A percentile compares a stretch with the other conserved stretches of the same genome.
Conservation (phyloP, 2,888 invertebrate genomes). For the Cantharis nigra region DNA sequence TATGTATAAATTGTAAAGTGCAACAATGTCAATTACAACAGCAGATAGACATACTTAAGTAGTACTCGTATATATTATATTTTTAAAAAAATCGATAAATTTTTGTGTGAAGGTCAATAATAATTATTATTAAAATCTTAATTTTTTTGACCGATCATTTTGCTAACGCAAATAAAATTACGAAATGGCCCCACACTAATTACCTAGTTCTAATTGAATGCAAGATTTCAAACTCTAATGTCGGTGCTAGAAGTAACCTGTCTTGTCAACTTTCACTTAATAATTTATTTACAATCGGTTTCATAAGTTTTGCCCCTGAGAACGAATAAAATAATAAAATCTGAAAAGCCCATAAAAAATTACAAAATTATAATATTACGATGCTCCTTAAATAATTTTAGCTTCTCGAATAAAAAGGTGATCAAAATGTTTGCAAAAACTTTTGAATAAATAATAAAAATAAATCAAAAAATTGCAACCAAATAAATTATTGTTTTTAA, state of each 20-base stretch:
- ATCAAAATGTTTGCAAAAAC: background rate
- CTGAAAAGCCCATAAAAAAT: background rate
- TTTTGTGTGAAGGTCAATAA: background rate
- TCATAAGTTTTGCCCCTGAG: background rate
- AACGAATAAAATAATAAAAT: background rate
- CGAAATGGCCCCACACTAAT: background rate
- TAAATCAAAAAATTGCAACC: background rate
- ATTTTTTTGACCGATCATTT: background rate
- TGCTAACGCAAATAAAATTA: background rate
- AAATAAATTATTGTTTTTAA: too few species aligned
- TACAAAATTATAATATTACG: background rate
- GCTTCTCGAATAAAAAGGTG: too few species aligned
- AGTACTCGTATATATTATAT: background rate
- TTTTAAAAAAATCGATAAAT: background rate
- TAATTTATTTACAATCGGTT: background rate
- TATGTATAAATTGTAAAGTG: background rate
- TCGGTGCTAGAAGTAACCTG: background rate
- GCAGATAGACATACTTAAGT: background rate
- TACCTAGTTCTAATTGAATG: background rate
- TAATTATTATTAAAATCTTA: background rate
- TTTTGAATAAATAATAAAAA: background rate
- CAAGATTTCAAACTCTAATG: background rate
- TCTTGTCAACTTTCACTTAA: background rate
- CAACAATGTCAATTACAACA: background rate
- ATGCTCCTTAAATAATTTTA: background rate